phyloP scores from a whole-genome alignment of 2,797 vertebrate genomes.

The Scolopax rusticola region DNA sequence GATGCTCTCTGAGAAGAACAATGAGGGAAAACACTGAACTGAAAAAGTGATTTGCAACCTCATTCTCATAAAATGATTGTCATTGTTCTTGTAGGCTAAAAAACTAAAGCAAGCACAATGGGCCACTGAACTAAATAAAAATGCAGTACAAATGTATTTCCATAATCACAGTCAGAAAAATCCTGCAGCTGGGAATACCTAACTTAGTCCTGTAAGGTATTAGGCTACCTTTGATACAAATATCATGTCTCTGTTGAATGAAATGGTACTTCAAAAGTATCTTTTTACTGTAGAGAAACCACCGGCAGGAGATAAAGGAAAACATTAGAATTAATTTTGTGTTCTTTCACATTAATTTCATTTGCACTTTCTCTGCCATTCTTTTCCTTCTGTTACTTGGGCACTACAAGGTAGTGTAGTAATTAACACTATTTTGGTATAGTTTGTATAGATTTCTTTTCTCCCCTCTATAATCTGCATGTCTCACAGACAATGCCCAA shows the following conservation, averaged over 20 bases:
- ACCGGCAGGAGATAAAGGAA: slow-evolving; percentile 3
- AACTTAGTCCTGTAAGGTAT: slow-evolving; percentile 47
- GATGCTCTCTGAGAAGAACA: slow-evolving; percentile 17
- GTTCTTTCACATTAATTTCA: background rate
- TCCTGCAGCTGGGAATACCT: slow-evolving; percentile 62
- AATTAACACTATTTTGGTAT: background rate
- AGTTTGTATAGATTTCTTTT: background rate
- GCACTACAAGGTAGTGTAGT: background rate
- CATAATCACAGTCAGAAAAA: slow-evolving; percentile 71
- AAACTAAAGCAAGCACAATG: slow-evolving; percentile 22
- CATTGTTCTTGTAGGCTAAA: slow-evolving; percentile 71
- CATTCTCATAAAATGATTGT: slow-evolving; percentile 66
- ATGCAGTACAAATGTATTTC: slow-evolving; percentile 72
- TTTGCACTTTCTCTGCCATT: background rate
- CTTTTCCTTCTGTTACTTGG: background rate
- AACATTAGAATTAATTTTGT: background rate
- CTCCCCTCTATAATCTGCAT: background rate
- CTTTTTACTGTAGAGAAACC: slow-evolving; percentile 54
- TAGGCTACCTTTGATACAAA: slow-evolving; percentile 65
- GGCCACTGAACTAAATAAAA: slow-evolving; percentile 73
- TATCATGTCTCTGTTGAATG: slow-evolving; percentile 63
- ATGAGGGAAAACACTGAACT: slow-evolving; percentile 56
- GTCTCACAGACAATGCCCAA: background rate
- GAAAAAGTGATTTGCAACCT: slow-evolving; percentile 70
- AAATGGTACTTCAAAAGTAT: slow-evolving; percentile 58